Base-by-base conservation (phyloP, 92 coral and sea anemone species). In the Epizoanthus stellaris region DNA sequence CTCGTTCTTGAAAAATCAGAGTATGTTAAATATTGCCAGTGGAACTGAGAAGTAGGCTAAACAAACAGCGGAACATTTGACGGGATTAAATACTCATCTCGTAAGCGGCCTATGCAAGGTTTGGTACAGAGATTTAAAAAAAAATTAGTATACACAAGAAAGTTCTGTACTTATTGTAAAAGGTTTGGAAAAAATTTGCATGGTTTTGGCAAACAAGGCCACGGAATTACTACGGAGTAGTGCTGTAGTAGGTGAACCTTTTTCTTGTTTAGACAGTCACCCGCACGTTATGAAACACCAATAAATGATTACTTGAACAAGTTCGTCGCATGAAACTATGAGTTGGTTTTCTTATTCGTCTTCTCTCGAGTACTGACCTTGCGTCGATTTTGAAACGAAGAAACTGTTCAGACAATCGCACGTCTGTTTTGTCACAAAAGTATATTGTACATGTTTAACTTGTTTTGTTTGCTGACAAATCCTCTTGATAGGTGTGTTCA, bases 11-110 rank as follows among this genome's bases (percentile, higher is more conserved):
- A 52, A 12, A 52, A 52, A 11, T 52, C 56, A 19, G 34, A 38
- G 73, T 34, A 5, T 30, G 45, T 38, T 43, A 14, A 23, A 68
- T 30, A 68, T 43, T 11, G 3, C 39, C 52, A 16, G 17, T 68
- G n/a, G 56, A 52, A 52, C 56, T 15, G 73, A 67, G 16, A 12
- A 67, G 25, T 8, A 1, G 45, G 2, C 45, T 34, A 67, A 42
- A 68, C 43, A 68, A 68, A 13, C 73, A 67, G 72, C 72, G n/a
- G 49, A 68, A 6, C 73, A 13, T 68, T 0, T 38, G 73, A 68
- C n/a, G 52, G 49, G n/a, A 36, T 38, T 66, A 66, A 3, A 8
- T 43, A 34, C 14, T 38, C 6, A 12, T 36, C 17, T 36, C 20
- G 30, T 4, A 36, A 36, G 30, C 23, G 34, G 39, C 5, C 30